Evolutionary conservation across 1,140 invertebrate species (phyloP).

Genomic region (Ganaspis sp.): DNA sequence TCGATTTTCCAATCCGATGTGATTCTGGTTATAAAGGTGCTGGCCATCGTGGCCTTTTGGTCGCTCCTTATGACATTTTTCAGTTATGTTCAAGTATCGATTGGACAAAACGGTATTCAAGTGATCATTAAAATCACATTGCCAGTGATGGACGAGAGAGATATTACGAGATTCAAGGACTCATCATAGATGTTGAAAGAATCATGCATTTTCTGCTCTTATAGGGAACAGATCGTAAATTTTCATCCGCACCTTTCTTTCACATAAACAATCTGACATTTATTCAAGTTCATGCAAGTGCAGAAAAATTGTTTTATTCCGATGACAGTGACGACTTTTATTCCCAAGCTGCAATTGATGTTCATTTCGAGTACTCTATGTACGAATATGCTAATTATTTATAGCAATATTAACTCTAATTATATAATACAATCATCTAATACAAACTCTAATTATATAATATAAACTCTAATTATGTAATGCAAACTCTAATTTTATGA

Average conservation of each 20-base stretch:
- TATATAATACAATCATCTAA: too few species aligned
- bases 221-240: neutral
- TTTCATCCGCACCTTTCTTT: neutral
- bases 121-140: neutral
- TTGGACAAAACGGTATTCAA: neutral
- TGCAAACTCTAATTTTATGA: too few species aligned
- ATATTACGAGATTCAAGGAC: neutral
- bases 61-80: neutral
- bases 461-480: too few species aligned
- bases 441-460: too few species aligned
- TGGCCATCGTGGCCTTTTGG: neutral
- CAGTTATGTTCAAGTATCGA: neutral
- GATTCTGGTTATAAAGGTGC: too few species aligned
- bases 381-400: too few species aligned
- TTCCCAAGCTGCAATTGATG: neutral
- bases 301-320: too few species aligned
- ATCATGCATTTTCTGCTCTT: neutral
- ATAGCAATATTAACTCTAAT: too few species aligned
- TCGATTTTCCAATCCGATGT: too few species aligned
- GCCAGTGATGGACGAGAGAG: neutral
- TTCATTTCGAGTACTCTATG: neutral
- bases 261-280: neutral
- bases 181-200: conserved; percentile 9
- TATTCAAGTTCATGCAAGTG: neutral
- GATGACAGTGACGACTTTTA: neutral